Conservation (phyloP, 2,888 invertebrate genomes). For the Deilephila porcellus region DNA sequence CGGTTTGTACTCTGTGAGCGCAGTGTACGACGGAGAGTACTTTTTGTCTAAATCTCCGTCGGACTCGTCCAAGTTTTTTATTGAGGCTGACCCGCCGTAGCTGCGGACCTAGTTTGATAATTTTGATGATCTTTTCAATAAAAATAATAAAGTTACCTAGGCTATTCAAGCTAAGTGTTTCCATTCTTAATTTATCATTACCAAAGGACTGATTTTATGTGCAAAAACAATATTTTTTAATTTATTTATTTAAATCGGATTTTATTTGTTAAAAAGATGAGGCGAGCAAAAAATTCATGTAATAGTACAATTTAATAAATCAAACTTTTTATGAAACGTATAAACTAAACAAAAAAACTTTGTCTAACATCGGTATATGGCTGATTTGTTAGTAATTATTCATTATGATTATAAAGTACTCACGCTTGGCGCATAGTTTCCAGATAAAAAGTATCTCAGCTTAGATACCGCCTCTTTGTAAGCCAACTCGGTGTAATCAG, state of each 20-base stretch:
- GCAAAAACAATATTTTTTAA: too few relatives aligned
- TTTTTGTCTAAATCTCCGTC: constrained; percentile 78
- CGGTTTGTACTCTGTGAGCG: constrained; percentile 67
- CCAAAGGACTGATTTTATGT: too few relatives aligned
- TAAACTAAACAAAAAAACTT: background rate
- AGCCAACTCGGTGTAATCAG: constrained; percentile 93
- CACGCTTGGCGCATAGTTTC: constrained; percentile 88
- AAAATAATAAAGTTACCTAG: too few relatives aligned
- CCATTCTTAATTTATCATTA: too few relatives aligned
- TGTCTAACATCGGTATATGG: background rate
- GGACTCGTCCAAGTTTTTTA: constrained; percentile 80
- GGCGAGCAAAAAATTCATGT: too few relatives aligned
- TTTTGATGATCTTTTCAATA: background rate
- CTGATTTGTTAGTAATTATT: background rate
- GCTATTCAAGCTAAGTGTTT: too few relatives aligned
- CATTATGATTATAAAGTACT: constrained; percentile 52
- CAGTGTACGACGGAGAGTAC: constrained; percentile 59
- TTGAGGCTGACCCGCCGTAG: constrained; percentile 75
- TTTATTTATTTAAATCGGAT: too few relatives aligned
- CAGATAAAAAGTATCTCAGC: constrained; percentile 90
- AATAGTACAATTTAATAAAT: too few relatives aligned
- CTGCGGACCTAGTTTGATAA: constrained; percentile 66
- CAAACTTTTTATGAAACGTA: too few relatives aligned
- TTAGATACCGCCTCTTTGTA: constrained; percentile 94
- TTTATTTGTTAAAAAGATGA: too few relatives aligned